Evolutionary conservation across 1,140 invertebrate genomes (phyloP).

Genomic region (Sesamia nonagrioides): DNA sequence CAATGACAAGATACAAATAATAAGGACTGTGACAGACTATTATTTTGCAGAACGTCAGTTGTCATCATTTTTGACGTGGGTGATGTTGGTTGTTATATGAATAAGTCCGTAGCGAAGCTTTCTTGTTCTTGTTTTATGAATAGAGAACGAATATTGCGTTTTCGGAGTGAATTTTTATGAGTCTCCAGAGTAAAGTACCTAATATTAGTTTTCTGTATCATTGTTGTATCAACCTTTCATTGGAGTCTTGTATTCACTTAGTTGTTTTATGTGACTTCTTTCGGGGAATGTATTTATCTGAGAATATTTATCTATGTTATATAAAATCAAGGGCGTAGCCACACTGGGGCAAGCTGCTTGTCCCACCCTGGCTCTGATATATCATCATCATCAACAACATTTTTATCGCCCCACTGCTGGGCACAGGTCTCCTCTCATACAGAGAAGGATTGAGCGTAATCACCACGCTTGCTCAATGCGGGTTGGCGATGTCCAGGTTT

Average conservation of each 20-base stretch:
- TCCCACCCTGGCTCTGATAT: no score
- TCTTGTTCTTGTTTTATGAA: slow-evolving; percentile 39
- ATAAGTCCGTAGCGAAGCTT: slow-evolving; percentile 16
- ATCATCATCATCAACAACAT: no score
- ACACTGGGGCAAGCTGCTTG: no score
- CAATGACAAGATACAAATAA: slow-evolving; percentile 37
- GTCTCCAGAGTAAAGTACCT: not conserved
- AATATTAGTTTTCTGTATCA: slow-evolving; percentile 3
- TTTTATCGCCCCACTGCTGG: no score
- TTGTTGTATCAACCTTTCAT: slow-evolving; percentile 19
- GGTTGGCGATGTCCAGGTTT: no score
- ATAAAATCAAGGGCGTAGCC: no score
- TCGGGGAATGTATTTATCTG: not conserved
- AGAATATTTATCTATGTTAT: no score
- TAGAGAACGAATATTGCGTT: slow-evolving; percentile 44
- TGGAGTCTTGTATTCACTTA: slow-evolving; percentile 9
- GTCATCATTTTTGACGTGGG: slow-evolving; percentile 45
- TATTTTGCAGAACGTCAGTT: slow-evolving; percentile 43
- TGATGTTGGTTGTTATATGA: slow-evolving; percentile 21
- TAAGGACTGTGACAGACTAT: slow-evolving; percentile 44
- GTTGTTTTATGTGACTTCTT: not conserved
- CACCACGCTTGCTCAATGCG: no score
- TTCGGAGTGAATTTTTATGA: slow-evolving; percentile 24
- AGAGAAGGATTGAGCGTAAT: no score
- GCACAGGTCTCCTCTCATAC: no score